Evolutionary conservation across 1,140 invertebrate genomes (phyloP), one percentile per base, ranked within the genome.

Genomic region (Brachystomella parvula): DNA sequence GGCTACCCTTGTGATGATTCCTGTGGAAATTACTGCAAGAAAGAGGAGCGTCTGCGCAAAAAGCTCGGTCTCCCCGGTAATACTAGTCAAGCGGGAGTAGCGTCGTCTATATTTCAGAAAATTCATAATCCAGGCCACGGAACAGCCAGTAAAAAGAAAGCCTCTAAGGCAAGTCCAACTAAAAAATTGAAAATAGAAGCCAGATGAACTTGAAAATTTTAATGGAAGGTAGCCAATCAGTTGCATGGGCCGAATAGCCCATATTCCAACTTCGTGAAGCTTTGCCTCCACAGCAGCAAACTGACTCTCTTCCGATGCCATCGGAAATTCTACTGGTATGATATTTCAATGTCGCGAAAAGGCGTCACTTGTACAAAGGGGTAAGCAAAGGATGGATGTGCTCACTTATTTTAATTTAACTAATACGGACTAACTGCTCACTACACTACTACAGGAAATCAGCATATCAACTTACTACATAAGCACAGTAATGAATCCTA

Each of bases 231-330:
- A 65, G 1, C 64, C 64, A 31, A 60, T 47, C 1, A 44, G 17
- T 31, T 35, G 53, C n/a, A 56, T 47, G n/a, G 30, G 9, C 2
- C 29, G 47, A 59, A 65, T 60, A 21, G 64, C 33, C 64, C 64
- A 65, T 47, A 59, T 65, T 58, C 64, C 64, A 19, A 65, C 30
- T 12, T 65, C 57, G 0, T 58, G 32, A 2, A 65, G 30, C 32
- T 59, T 32, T 15, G 3, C 31, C 58, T 65, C 64, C 0, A 57
- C 24, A 28, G n/a, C n/a, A n/a, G n/a, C n/a, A n/a, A n/a, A n/a
- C n/a, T n/a, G n/a, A n/a, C n/a, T n/a, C n/a, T n/a, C n/a, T n/a
- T n/a, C n/a, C n/a, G n/a, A n/a, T n/a, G n/a, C n/a, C n/a, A n/a
- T n/a, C n/a, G n/a, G n/a, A n/a, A n/a, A n/a, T n/a, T n/a, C n/a